Base-by-base conservation (phyloP, 2,113 vertebrate species). In the Peromyscus polionotus region DNA sequence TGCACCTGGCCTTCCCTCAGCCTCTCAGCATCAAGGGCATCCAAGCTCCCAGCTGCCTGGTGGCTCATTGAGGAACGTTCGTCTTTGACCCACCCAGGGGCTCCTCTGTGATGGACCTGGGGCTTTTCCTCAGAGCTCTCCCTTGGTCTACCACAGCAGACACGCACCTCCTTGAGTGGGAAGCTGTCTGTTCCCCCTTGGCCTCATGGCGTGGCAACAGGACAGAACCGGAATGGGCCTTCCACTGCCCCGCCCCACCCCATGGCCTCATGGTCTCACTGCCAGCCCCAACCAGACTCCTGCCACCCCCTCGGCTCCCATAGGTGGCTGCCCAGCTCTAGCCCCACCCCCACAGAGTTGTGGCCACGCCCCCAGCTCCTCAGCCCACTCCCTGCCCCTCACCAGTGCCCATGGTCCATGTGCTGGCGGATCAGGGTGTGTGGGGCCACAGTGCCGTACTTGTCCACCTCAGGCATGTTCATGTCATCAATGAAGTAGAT, bases 391-490 rank as follows among this genome's bases (percentile, higher is more conserved):
- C 0, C 42, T 13, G 0, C 16, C 0, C 33, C 96, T 94, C 45
- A 99, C 99, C 99, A 99, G 97, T 99, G 99, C 31, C 98, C 95
- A 0, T 98, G 98, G 97, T 99, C 99, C 98, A 99, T 96, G 96
- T 99, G 99, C 97, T 99, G 99, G 6, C 98, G 97, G 92, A 99
- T 99, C 45, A 99, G 98, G 0, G 99, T 98, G 96, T 99, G 99
- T 0, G 98, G 98, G 76, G 98, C 99, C 95, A 99, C 99, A 0
- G 99, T 99, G 95, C 98, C 98, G 0, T 99, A 99, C 95, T 99
- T 99, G 97, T 99, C 99, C 90, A 99, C 99, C 94, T 99, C 98
- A 0, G 98, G 99, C 98, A 99, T 98, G 95, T 99, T 99, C 98
- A 99, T 98, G 94, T 99, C 98, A 0, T 98, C 98, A 0, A 99